Percentiles rank a stretch among this genome's conserved stretches.
phyloP scores from a whole-genome alignment of 1,140 invertebrate genomes.

The Achatina immaculata region DNA sequence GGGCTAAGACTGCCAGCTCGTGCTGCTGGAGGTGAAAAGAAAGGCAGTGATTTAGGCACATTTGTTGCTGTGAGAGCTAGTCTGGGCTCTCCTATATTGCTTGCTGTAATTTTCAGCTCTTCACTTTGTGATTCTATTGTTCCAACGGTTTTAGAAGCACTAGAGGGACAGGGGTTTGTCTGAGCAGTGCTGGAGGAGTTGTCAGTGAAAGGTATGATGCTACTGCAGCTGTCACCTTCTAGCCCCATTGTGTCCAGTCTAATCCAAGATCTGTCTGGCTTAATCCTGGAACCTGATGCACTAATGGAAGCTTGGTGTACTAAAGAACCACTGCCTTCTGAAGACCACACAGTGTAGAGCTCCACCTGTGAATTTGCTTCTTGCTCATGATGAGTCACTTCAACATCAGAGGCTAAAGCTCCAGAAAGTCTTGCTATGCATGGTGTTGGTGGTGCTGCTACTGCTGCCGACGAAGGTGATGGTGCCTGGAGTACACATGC shows the following conservation, averaged over 20 bases:
- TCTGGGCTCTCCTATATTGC: neutral
- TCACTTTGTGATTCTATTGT: neutral
- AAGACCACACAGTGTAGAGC: conserved; percentile 29
- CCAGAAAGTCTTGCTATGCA: neutral
- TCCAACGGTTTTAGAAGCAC: neutral
- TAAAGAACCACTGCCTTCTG: conserved; percentile 13
- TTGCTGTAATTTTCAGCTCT: neutral
- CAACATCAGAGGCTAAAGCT: neutral
- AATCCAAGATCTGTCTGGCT: conserved; percentile 62
- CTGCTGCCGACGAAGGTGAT: conserved; percentile 11
- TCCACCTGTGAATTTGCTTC: conserved; percentile 8
- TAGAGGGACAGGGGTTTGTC: neutral
- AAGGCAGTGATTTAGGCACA: neutral
- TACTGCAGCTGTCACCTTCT: conserved; percentile 44
- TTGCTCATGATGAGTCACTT: neutral
- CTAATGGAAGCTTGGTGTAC: conserved; percentile 18
- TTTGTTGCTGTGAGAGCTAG: neutral
- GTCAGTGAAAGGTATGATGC: conserved; percentile 14
- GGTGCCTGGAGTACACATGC: conserved; percentile 10
- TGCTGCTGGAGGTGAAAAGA: neutral
- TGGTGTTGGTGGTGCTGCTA: neutral
- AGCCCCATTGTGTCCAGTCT: conserved; percentile 39
- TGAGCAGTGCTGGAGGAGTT: neutral
- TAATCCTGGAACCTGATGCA: conserved; percentile 44
- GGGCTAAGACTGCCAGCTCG: neutral